Conservation (phyloP, 2,113 vertebrate genomes). For the Hydrolagus affinis region DNA sequence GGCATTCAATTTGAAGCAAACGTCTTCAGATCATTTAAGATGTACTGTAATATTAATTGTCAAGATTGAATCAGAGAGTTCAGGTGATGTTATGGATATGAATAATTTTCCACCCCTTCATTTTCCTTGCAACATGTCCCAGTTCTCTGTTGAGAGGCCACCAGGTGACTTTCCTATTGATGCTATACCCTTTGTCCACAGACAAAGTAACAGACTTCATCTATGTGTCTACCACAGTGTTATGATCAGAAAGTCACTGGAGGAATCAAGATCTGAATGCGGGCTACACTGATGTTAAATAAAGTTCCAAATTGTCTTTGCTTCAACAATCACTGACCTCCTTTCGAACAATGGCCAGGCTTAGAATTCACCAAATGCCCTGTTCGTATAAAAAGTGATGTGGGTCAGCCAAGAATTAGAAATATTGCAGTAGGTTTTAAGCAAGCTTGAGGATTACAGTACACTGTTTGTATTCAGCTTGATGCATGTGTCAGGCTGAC, state of each 20-base stretch:
- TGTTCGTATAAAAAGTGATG: background rate
- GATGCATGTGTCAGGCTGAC: background rate
- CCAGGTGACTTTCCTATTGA: too few species aligned
- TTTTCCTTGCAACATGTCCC: too few species aligned
- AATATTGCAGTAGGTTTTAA: background rate
- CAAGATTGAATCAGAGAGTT: background rate
- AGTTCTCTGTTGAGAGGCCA: too few species aligned
- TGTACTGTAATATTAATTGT: background rate
- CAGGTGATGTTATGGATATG: background rate
- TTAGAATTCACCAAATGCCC: background rate
- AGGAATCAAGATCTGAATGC: background rate
- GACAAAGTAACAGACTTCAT: too few species aligned
- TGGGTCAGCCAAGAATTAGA: background rate
- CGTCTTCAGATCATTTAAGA: background rate
- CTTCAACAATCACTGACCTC: background rate
- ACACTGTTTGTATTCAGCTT: background rate
- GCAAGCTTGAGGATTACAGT: background rate
- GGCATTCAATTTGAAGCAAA: too few species aligned
- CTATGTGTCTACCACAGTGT: too few species aligned
- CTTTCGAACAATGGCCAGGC: background rate
- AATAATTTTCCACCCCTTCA: too few species aligned
- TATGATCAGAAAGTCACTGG: too few species aligned
- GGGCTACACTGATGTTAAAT: background rate
- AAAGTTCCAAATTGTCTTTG: background rate
- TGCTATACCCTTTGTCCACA: too few species aligned